Evolutionary conservation across 2,888 invertebrate species (phyloP).

Genomic region (Thymelicus lineola): DNA sequence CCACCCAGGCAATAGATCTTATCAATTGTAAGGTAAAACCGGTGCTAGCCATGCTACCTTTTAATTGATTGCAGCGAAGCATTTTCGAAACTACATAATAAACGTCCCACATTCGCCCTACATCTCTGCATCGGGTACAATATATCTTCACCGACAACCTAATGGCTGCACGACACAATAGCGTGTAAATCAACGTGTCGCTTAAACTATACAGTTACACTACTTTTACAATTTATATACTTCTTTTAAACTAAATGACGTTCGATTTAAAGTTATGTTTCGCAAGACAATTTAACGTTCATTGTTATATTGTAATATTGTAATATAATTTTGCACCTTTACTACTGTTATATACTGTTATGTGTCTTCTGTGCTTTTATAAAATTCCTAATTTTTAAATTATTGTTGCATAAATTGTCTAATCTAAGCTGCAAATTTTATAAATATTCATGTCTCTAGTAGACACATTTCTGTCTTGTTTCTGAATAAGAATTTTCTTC

Average conservation of each 20-base stretch:
- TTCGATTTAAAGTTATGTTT: not conserved
- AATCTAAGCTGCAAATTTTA: not conserved
- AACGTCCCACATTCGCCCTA: not conserved
- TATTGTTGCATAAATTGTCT: not conserved
- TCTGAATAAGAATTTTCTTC: too few species aligned
- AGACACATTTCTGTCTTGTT: too few species aligned
- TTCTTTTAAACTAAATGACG: slow-evolving; percentile 1
- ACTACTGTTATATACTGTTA: too few species aligned
- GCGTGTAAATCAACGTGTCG: slow-evolving; percentile 35
- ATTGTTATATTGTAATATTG: too few species aligned
- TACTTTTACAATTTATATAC: slow-evolving; percentile 32
- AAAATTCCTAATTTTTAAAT: too few species aligned
- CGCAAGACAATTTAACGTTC: not conserved
- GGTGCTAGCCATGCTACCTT: too few species aligned
- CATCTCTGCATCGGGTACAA: slow-evolving; percentile 34
- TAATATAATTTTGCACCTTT: too few species aligned
- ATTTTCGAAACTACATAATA: slow-evolving; percentile 1
- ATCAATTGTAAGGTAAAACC: too few species aligned
- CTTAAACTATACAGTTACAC: slow-evolving; percentile 29
- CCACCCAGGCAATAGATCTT: too few species aligned
- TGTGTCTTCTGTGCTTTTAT: too few species aligned
- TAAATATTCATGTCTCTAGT: too few species aligned
- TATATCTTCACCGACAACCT: slow-evolving; percentile 36
- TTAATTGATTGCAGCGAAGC: not conserved
- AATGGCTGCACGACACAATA: slow-evolving; percentile 36